phyloP scores from a whole-genome alignment of 2,797 vertebrate genomes.

The Alca torda region DNA sequence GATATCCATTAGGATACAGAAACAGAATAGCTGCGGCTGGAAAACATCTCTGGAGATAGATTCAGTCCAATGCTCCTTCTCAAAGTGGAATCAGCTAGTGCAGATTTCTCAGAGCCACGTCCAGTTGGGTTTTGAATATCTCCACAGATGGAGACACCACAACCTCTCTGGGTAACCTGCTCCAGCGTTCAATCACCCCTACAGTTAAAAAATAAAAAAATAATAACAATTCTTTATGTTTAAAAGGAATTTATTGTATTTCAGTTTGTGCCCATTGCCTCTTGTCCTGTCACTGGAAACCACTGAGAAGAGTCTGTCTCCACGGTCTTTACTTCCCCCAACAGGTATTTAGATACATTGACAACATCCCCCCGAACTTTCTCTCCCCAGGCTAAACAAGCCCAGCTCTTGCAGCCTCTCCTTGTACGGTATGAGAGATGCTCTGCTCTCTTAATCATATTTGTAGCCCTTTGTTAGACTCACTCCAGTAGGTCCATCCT shows the following conservation, averaged over 20 bases:
- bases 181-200: background rate
- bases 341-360: background rate
- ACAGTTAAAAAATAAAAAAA: background rate
- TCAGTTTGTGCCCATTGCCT: background rate
- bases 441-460: background rate
- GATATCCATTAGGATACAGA: background rate
- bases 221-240: background rate
- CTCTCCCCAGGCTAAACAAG: background rate
- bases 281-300: background rate
- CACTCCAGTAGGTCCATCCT: background rate
- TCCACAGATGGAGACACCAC: background rate
- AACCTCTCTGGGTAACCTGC: background rate
- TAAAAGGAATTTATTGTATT: background rate
- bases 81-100: background rate
- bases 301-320: background rate
- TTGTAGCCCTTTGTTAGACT: background rate
- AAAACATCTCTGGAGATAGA: background rate
- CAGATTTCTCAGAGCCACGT: background rate
- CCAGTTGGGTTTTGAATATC: background rate
- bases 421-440: background rate
- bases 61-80: too few species aligned
- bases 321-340: background rate
- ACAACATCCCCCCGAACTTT: background rate
- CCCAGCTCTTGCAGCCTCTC: background rate
- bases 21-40: background rate